phyloP scores from a whole-genome alignment of 2,113 vertebrate species.

The Onychostruthus taczanowskii region DNA sequence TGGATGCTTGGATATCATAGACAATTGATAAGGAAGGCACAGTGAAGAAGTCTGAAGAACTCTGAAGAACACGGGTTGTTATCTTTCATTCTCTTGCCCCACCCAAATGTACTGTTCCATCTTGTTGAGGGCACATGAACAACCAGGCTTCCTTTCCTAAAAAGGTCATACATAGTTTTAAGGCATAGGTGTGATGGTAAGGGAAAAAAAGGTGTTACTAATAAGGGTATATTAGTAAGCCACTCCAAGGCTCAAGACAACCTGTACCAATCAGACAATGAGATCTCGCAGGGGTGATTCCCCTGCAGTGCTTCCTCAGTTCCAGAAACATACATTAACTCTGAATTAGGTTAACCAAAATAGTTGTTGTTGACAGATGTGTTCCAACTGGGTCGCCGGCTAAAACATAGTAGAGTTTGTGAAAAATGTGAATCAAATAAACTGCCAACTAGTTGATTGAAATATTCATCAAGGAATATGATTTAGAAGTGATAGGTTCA shows the following conservation, averaged over 20 bases:
- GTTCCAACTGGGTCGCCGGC: neutral
- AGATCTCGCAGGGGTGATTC: neutral
- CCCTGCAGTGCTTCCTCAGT: neutral
- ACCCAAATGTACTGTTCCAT: fast-evolving
- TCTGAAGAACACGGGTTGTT: neutral
- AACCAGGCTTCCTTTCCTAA: neutral
- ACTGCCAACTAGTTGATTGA: neutral
- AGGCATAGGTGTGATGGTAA: neutral
- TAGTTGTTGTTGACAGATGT: neutral
- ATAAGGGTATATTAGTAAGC: neutral
- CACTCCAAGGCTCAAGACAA: neutral
- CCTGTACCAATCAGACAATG: neutral
- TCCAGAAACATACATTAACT: neutral
- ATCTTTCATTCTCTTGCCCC: neutral
- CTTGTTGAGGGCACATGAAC: neutral
- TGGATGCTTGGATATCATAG: neutral
- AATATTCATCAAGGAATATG: neutral
- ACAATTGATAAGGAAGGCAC: neutral
- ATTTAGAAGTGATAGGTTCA: neutral
- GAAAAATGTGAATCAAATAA: neutral
- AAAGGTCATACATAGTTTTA: fast-evolving
- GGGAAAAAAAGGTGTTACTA: neutral
- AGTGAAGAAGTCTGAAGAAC: neutral
- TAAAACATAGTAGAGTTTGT: neutral
- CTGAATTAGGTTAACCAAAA: neutral